phyloP scores from a whole-genome alignment of 1,140 invertebrate species.

The Dolichoris vasculosae region DNA sequence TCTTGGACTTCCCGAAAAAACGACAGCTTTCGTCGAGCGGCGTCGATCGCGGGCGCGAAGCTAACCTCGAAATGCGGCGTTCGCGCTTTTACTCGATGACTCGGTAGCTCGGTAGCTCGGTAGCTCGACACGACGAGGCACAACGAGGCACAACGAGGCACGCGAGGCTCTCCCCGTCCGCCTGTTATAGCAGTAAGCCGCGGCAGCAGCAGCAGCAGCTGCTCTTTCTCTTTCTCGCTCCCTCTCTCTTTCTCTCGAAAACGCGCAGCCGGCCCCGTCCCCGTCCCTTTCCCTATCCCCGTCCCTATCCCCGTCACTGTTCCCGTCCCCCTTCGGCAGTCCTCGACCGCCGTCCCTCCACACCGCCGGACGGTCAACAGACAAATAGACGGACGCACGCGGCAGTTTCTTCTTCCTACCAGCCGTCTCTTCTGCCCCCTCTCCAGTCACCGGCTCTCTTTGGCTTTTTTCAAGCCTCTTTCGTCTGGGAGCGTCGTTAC shows the following conservation, averaged over 20 bases:
- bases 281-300: too few relatives aligned
- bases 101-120: not conserved
- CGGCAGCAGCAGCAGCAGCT: not conserved
- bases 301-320: not conserved
- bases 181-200: not conserved
- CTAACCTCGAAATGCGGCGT: conserved; percentile 9
- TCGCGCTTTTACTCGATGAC: too few relatives aligned
- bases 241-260: not conserved
- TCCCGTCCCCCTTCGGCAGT: conserved; percentile 50
- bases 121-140: not conserved
- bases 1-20: not conserved
- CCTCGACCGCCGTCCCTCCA: not conserved
- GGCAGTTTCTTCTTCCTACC: conserved; percentile 55
- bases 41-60: not conserved
- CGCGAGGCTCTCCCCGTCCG: not conserved
- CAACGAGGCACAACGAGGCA: not conserved
- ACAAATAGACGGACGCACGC: conserved; percentile 63
- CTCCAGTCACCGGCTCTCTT: not conserved
- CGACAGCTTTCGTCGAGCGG: not conserved
- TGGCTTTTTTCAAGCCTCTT: not conserved
- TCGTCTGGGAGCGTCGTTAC: not conserved
- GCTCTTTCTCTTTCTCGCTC: conserved; percentile 2
- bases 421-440: not conserved
- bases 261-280: conserved; percentile 1
- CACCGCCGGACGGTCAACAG: conserved; percentile 53